Conservation (phyloP, 2,888 invertebrate species). For the Melanargia galathea region DNA sequence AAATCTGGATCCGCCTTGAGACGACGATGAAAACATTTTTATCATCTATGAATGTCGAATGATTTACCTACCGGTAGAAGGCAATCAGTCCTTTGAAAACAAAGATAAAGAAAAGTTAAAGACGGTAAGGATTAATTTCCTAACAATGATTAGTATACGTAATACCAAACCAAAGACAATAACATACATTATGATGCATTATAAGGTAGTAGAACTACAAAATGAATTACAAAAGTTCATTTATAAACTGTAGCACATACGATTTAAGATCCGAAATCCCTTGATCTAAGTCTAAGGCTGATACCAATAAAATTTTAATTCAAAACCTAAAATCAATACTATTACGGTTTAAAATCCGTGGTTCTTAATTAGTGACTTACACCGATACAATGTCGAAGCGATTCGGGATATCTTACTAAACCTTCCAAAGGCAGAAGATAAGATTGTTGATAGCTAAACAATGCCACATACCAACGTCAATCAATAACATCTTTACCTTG, state of each 20-base stretch:
- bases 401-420: slow-evolving; percentile 2
- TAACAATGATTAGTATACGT: background rate
- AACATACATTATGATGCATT: background rate
- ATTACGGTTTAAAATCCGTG: background rate
- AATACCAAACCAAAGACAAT: background rate
- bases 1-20: too few relatives aligned
- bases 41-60: too few relatives aligned
- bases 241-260: background rate
- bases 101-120: background rate
- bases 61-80: too few relatives aligned
- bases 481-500: background rate
- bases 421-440: slow-evolving; percentile 16
- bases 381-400: background rate
- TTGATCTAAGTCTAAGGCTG: too few relatives aligned
- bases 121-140: background rate
- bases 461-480: slow-evolving; percentile 16
- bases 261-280: background rate
- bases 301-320: background rate
- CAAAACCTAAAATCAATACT: background rate
- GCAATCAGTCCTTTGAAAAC: background rate
- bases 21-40: too few relatives aligned
- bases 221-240: too few relatives aligned
- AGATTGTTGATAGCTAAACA: background rate
- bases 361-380: background rate
- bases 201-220: background rate